These are phyloP conservation scores for Protonemura montana DNA, from an alignment of 2,888 invertebrate genomes.

Conservation along the genomic window DNA sequence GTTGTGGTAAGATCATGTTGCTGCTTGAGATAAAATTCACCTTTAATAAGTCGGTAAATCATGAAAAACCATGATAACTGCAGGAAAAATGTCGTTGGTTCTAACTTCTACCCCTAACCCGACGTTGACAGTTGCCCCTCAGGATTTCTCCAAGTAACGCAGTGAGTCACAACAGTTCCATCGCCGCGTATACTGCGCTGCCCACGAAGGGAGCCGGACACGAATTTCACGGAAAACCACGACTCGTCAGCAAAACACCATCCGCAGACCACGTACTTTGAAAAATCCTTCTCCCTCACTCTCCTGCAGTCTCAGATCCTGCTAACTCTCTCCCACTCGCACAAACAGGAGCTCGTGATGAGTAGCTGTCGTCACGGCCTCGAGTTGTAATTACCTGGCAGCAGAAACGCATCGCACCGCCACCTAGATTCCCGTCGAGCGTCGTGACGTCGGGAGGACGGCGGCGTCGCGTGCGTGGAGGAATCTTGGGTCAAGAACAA, in stretches of 20 bases:
- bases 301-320: background rate
- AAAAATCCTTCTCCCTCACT: background rate
- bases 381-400: conserved; percentile 8
- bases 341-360: conserved; percentile 16
- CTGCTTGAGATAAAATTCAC: too few species aligned
- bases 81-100: too few species aligned
- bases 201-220: background rate
- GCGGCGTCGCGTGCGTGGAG: background rate
- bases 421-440: conserved; percentile 14
- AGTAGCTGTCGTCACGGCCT: conserved; percentile 27
- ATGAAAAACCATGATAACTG: too few species aligned
- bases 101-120: background rate
- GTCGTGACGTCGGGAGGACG: background rate
- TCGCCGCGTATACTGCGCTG: background rate
- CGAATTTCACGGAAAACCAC: background rate
- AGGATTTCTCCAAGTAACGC: background rate
- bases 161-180: background rate
- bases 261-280: background rate
- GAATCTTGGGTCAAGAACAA: conserved; percentile 24
- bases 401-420: background rate
- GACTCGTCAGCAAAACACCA: background rate
- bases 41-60: too few species aligned
- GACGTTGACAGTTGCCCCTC: background rate
- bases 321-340: too few species aligned
- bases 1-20: too few species aligned